Conservation (phyloP, 2,888 invertebrate species). For the Glaucopsyche alexis region DNA sequence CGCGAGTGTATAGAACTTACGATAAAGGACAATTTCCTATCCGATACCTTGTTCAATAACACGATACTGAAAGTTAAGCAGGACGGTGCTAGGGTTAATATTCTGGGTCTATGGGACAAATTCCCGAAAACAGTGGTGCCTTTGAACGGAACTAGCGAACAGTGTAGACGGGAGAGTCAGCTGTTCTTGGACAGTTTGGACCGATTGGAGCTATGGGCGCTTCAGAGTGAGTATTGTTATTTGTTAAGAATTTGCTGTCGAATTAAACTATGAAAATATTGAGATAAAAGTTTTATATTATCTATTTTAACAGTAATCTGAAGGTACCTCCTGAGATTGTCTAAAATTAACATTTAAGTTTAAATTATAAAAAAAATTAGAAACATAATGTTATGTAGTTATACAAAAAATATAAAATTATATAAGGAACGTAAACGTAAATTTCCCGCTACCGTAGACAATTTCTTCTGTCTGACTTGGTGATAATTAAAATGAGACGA, state of each 20-base stretch:
- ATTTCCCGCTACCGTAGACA: too few species aligned
- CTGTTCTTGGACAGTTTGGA: constrained; percentile 62
- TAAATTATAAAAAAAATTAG: neutral
- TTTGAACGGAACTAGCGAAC: constrained; percentile 66
- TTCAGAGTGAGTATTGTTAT: constrained; percentile 71
- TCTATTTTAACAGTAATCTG: neutral
- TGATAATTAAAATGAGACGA: neutral
- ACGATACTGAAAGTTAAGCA: constrained; percentile 59
- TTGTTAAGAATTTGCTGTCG: neutral
- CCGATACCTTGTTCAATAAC: constrained; percentile 58
- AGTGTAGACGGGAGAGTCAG: constrained; percentile 68
- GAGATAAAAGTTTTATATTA: too few species aligned
- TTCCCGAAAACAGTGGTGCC: constrained; percentile 72
- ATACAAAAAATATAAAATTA: neutral
- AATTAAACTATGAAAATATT: neutral
- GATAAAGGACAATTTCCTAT: constrained; percentile 54
- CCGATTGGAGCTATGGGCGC: constrained; percentile 72
- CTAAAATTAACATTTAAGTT: neutral
- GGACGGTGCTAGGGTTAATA: constrained; percentile 53
- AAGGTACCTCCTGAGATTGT: neutral
- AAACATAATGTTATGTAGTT: too few species aligned
- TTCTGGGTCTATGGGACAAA: constrained; percentile 63
- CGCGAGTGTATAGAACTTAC: constrained; percentile 73
- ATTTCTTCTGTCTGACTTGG: neutral
- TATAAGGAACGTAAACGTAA: neutral